Evolutionary conservation across 1,140 invertebrate genomes (phyloP).

Genomic region (Eulimnadia texana): DNA sequence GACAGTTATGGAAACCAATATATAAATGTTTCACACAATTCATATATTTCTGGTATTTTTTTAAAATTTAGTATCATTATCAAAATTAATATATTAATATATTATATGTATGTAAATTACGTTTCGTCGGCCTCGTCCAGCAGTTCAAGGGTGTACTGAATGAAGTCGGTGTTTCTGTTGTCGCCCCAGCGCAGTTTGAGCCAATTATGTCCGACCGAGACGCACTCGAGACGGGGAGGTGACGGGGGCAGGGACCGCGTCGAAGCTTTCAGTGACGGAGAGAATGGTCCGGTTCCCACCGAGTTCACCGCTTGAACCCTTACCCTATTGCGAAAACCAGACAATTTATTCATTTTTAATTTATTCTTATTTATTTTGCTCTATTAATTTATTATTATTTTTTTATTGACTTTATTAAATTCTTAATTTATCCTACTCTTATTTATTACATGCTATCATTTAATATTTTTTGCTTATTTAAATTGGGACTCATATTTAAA

Average conservation of each 20-base stretch:
- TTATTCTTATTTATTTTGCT: too few species aligned
- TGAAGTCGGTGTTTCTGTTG: conserved; percentile 42
- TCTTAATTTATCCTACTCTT: too few species aligned
- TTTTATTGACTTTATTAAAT: too few species aligned
- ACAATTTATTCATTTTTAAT: too few species aligned
- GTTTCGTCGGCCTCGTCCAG: conserved; percentile 43
- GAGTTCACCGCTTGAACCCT: conserved; percentile 65
- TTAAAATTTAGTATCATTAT: background rate
- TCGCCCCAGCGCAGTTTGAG: conserved; percentile 74
- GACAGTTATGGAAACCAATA: background rate
- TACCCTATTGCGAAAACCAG: conserved; percentile 34
- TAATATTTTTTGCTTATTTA: too few species aligned
- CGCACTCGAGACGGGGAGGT: conserved; percentile 56
- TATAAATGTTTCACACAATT: too few species aligned
- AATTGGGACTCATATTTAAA: too few species aligned
- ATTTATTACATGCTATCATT: too few species aligned
- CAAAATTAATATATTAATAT: background rate
- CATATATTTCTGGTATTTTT: too few species aligned
- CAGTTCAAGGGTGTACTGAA: conserved; percentile 66
- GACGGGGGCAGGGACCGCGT: conserved; percentile 60
- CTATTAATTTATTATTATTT: too few species aligned
- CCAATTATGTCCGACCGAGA: conserved; percentile 54
- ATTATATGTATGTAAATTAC: conserved; percentile 23
- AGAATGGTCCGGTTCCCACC: conserved; percentile 64
- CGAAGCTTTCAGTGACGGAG: conserved; percentile 45